These are phyloP conservation scores for Phenganax stokvisi DNA, from an alignment of 92 coral and sea anemone genomes.

Conservation along the genomic window DNA sequence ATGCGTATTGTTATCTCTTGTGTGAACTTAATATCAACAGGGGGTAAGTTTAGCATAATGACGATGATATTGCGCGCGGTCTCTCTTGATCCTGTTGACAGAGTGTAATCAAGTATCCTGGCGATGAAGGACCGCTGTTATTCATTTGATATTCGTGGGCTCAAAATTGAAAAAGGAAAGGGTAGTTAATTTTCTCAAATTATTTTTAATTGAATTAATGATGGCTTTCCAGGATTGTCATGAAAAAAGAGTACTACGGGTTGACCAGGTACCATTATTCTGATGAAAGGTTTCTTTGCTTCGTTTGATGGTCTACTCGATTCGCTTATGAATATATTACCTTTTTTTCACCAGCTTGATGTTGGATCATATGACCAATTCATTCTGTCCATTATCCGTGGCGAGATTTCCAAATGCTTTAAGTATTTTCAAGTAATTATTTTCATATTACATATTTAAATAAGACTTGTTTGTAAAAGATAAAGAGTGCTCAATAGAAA, in stretches of 20 bases:
- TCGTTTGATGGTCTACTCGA: neutral
- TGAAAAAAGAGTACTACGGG: conserved; percentile 79
- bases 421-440: conserved; percentile 66
- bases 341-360: conserved; percentile 6
- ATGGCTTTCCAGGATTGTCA: conserved; percentile 21
- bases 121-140: neutral
- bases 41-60: neutral
- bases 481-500: too few species aligned
- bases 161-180: neutral
- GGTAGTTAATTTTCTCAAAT: neutral
- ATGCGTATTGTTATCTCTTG: neutral
- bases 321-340: neutral
- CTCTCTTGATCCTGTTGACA: neutral
- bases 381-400: conserved; percentile 1
- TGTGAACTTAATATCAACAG: neutral
- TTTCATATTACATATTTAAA: neutral
- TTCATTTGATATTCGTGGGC: neutral
- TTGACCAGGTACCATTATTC: conserved; percentile 64
- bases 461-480: too few species aligned
- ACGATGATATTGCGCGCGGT: neutral
- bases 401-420: conserved; percentile 37
- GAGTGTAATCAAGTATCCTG: neutral
- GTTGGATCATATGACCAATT: conserved; percentile 5
- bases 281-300: neutral
- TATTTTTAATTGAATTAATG: neutral